Base-by-base conservation (phyloP, 2,113 vertebrate genomes). In the Numida meleagris region DNA sequence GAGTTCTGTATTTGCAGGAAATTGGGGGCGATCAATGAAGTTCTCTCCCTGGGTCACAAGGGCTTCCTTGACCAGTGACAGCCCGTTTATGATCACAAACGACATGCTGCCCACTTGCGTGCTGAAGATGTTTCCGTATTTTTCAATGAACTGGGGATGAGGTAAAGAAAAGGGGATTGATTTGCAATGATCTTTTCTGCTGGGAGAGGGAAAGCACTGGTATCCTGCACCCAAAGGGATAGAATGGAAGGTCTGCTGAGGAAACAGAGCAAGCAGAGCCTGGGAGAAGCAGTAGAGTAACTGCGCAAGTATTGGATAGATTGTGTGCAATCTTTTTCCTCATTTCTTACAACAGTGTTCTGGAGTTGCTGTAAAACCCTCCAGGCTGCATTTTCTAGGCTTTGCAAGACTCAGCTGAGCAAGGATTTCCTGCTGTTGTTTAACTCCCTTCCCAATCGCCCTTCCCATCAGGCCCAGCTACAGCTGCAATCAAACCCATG, bases 11-110 rank as follows among this genome's bases (percentile, higher is more conserved):
- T 14, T 1, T 1, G 98, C 0, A 6, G 98, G 98, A 10, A 93
- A 5, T 12, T 94, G 10, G 2, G 98, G 98, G 4, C 98, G 98
- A 31, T 96, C 97, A 5, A 97, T 15, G 93, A 99, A 98, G 86
- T 96, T 96, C 24, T 98, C 97, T 2, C 96, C 98, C 77, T 98
- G 98, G 55, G 96, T 97, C 33, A 98, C 84, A 7, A 99, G 94
- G 36, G 95, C 98, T 88, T 99, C 98, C 83, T 98, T 99, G 75
- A 98, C 88, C 97, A 98, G 89, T 68, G 90, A 95, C 66, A 98
- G 97, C 16, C 98, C 98, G 3, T 62, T 53, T 27, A 53, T 14
- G 3, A 53, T 8, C 8, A 53, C 51, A 53, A 53, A 53, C 5
- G 27, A 53, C 51, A 29, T 16, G 51, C 14, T 53, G 51, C 51